These are phyloP conservation scores for Anser brachyrhynchus DNA, from an alignment of 2,113 vertebrate genomes.

Conservation along the genomic window DNA sequence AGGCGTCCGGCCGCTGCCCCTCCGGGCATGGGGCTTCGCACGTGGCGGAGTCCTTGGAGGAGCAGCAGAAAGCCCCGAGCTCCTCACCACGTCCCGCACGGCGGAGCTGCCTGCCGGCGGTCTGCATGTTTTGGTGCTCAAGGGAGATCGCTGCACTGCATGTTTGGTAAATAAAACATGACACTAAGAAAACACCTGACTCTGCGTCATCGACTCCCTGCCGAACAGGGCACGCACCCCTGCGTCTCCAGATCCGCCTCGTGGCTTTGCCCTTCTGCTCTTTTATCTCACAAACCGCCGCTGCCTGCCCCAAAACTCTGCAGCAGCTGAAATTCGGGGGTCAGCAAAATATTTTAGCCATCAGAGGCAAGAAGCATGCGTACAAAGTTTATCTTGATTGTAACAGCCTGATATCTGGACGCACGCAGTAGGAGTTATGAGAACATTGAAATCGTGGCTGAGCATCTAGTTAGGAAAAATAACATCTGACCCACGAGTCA, in stretches of 20 bases:
- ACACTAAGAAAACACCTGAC: conserved; percentile 52
- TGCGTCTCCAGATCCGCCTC: neutral
- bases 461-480: neutral
- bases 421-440: conserved; percentile 23
- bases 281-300: neutral
- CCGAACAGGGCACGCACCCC: neutral
- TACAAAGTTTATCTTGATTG: neutral
- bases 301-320: neutral
- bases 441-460: neutral
- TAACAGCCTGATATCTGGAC: neutral
- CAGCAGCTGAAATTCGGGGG: neutral
- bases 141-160: neutral
- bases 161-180: conserved; percentile 62
- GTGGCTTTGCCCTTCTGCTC: neutral
- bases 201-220: conserved; percentile 21
- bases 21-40: neutral
- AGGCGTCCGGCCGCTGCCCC: neutral
- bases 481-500: conserved; percentile 27
- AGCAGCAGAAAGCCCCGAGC: neutral
- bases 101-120: neutral
- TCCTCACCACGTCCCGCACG: rapidly evolving
- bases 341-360: neutral
- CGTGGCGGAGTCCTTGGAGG: neutral
- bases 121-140: neutral
- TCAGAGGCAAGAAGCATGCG: neutral